Conservation (phyloP, 2,113 vertebrate species). For the Phylloscopus trochiloides region DNA sequence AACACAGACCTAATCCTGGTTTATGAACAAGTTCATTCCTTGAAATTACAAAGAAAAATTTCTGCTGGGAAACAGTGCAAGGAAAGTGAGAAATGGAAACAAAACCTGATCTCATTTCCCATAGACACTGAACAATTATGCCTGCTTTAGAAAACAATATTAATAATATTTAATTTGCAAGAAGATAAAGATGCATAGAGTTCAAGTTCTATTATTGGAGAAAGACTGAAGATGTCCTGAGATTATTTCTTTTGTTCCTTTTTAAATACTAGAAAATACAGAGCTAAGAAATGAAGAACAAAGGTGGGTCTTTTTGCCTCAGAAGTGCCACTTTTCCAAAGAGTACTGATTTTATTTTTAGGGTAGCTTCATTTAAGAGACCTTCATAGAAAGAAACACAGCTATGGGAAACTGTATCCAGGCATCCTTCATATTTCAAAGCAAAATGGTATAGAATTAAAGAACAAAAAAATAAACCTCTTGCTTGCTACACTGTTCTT, state of each 20-base stretch:
- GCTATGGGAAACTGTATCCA: not conserved
- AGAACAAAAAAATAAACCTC: not conserved
- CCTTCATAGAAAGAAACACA: not conserved
- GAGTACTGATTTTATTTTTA: not conserved
- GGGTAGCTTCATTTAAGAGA: not conserved
- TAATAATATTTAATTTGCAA: not conserved
- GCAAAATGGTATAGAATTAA: not conserved
- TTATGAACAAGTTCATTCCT: not conserved
- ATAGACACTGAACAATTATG: not conserved
- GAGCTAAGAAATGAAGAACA: not conserved
- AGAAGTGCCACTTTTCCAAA: not conserved
- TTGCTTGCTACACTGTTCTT: not conserved
- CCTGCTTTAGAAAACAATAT: not conserved
- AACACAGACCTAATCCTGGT: not conserved
- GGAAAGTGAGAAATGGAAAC: not conserved
- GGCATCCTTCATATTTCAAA: not conserved
- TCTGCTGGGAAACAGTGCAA: not conserved
- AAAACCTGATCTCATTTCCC: not conserved
- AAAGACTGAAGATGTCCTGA: not conserved
- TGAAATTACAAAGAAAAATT: not conserved
- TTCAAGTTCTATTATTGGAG: not conserved
- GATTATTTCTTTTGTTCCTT: not conserved
- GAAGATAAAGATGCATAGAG: not conserved
- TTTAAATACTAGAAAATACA: not conserved
- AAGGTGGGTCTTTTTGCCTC: not conserved